Conservation (phyloP, 2,113 vertebrate species). For the Ctenomys sociabilis region DNA sequence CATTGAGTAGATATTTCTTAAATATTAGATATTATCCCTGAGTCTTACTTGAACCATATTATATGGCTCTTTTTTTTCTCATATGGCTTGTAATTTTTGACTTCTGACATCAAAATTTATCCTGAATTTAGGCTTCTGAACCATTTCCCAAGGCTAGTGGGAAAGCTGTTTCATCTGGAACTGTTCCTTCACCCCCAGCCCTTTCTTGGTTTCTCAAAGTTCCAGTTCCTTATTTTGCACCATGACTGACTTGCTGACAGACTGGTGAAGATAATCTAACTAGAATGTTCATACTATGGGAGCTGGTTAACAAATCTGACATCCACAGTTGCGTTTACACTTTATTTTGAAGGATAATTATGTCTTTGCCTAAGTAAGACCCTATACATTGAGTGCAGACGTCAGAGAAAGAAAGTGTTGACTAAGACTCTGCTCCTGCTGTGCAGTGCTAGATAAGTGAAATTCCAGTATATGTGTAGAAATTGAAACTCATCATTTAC, state of each 20-base stretch:
- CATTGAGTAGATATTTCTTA: constrained; percentile 17
- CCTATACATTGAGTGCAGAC: constrained; percentile 72
- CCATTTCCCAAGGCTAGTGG: neutral
- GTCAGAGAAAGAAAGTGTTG: constrained; percentile 74
- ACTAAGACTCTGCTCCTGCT: constrained; percentile 75
- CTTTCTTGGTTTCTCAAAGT: neutral
- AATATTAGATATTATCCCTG: neutral
- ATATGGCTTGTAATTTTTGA: neutral
- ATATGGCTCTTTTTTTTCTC: no score
- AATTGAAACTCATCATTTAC: constrained; percentile 75
- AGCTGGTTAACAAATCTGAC: constrained; percentile 29
- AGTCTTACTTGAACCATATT: neutral
- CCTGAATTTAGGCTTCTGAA: neutral
- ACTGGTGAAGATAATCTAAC: neutral
- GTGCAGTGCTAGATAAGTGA: constrained; percentile 72
- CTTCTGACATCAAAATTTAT: neutral
- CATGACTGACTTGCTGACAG: neutral
- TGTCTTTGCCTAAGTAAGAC: constrained; percentile 69
- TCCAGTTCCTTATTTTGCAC: constrained; percentile 44
- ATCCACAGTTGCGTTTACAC: constrained; percentile 38
- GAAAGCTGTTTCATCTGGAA: neutral
- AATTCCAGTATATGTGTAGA: constrained; percentile 76
- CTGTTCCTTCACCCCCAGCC: neutral
- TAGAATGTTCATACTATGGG: constrained; percentile 12
- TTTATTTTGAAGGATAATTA: constrained; percentile 71